These are phyloP conservation scores for Phataginus tricuspis DNA, from an alignment of 2,797 vertebrate genomes.

Conservation along the genomic window DNA sequence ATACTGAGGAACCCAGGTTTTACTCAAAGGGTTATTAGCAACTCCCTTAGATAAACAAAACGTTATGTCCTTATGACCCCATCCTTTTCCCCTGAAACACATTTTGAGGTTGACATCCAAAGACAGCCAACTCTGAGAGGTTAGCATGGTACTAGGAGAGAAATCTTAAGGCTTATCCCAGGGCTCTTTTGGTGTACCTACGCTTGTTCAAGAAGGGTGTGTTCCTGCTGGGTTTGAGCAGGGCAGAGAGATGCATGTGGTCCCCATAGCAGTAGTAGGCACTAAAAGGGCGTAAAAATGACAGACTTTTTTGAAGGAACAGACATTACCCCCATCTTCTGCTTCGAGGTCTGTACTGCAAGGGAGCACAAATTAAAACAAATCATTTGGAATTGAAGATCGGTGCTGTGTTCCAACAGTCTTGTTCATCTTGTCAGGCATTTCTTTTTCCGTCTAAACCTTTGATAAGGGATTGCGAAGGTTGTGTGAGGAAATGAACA, in stretches of 20 bases:
- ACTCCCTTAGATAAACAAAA: not conserved
- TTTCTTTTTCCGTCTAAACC: not conserved
- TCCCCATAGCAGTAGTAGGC: not conserved
- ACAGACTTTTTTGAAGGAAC: slow-evolving; percentile 71
- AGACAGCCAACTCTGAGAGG: not conserved
- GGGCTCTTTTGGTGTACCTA: not conserved
- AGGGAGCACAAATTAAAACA: slow-evolving; percentile 61
- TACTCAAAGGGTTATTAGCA: not conserved
- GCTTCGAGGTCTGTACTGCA: slow-evolving; percentile 73
- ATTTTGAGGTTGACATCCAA: not conserved
- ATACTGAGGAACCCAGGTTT: not conserved
- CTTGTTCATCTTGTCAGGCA: not conserved
- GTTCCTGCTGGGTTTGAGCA: not conserved
- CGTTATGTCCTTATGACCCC: not conserved
- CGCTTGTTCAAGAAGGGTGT: not conserved
- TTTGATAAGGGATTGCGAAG: not conserved
- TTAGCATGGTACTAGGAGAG: not conserved
- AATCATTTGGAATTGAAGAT: slow-evolving; percentile 6
- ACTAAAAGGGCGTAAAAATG: slow-evolving; percentile 63
- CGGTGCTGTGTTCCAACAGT: not conserved
- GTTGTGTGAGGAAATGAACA: not conserved
- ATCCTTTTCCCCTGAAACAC: not conserved
- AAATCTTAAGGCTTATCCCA: not conserved
- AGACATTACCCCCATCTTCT: slow-evolving; percentile 61
- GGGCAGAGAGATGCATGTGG: not conserved